These are phyloP conservation scores for Eurytoma adleriae DNA, from an alignment of 2,888 invertebrate species.

Conservation along the genomic window DNA sequence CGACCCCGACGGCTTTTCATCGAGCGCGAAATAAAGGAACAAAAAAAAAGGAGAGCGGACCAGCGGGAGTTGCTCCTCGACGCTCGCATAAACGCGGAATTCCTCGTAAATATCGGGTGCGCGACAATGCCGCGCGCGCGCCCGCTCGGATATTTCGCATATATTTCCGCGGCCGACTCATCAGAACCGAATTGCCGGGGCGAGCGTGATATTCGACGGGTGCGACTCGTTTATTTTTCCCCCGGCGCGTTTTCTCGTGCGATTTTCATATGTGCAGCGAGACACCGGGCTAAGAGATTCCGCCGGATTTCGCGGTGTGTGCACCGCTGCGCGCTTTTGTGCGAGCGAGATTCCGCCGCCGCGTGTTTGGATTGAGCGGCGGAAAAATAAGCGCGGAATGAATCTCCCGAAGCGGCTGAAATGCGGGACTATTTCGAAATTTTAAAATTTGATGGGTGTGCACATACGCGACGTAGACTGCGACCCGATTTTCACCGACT, in stretches of 20 bases:
- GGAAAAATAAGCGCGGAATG: constrained; percentile 10
- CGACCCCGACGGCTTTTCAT: background rate
- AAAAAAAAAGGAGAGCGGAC: too few relatives aligned
- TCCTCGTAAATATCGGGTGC: constrained; percentile 33
- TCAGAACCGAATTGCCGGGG: constrained; percentile 18
- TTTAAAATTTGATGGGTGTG: too few relatives aligned
- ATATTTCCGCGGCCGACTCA: constrained; percentile 11
- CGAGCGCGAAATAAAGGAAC: too few relatives aligned
- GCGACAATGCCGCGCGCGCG: background rate
- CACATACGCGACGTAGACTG: too few relatives aligned
- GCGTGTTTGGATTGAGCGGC: background rate
- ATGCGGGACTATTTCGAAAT: too few relatives aligned
- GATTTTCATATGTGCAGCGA: constrained; percentile 19
- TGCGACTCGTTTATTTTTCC: constrained; percentile 10
- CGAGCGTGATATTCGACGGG: background rate
- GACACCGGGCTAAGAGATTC: background rate
- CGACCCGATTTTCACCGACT: too few relatives aligned
- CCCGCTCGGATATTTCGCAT: background rate
- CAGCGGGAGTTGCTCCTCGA: too few relatives aligned
- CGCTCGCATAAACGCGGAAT: constrained; percentile 21
- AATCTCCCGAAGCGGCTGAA: background rate
- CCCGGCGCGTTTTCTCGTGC: constrained; percentile 9
- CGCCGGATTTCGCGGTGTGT: background rate
- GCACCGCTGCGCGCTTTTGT: background rate
- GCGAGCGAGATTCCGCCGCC: background rate